phyloP scores from a whole-genome alignment of 2,888 invertebrate genomes.

The Orthosia cruda region DNA sequence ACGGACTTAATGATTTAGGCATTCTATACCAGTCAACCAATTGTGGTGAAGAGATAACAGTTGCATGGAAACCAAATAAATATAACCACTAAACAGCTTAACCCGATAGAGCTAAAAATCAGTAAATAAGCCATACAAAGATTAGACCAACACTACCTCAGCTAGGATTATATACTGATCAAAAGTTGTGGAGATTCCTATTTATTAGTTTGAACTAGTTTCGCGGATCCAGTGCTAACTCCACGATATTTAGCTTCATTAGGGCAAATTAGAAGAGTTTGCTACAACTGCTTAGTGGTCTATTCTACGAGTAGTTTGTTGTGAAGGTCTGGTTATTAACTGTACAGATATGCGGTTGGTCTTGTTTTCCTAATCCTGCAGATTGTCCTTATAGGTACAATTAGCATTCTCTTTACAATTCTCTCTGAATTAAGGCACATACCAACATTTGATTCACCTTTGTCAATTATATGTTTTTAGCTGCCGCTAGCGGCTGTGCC shows the following conservation, averaged over 20 bases:
- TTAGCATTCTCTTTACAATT: background rate
- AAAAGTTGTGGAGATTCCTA: conserved; percentile 35
- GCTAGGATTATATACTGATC: conserved; percentile 16
- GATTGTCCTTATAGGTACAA: background rate
- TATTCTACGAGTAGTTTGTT: conserved; percentile 9
- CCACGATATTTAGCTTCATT: conserved; percentile 25
- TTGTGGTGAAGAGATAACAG: too few relatives aligned
- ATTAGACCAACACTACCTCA: background rate
- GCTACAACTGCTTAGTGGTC: conserved; percentile 11
- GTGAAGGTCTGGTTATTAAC: background rate
- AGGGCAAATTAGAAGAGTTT: conserved; percentile 21
- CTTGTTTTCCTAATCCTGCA: background rate
- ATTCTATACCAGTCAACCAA: too few relatives aligned
- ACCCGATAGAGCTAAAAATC: background rate
- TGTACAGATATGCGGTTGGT: background rate
- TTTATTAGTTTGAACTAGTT: conserved; percentile 35
- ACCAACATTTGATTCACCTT: too few relatives aligned
- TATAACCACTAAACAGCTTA: too few relatives aligned
- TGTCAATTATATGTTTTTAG: too few relatives aligned
- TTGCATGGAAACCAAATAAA: too few relatives aligned
- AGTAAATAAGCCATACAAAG: background rate
- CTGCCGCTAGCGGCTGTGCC: too few relatives aligned
- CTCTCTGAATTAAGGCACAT: background rate
- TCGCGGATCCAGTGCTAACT: background rate
- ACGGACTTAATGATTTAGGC: too few relatives aligned